Percentiles rank a stretch among this genome's conserved stretches.
Conservation (phyloP, 2,888 invertebrate species). For the Conomelus anceps region DNA sequence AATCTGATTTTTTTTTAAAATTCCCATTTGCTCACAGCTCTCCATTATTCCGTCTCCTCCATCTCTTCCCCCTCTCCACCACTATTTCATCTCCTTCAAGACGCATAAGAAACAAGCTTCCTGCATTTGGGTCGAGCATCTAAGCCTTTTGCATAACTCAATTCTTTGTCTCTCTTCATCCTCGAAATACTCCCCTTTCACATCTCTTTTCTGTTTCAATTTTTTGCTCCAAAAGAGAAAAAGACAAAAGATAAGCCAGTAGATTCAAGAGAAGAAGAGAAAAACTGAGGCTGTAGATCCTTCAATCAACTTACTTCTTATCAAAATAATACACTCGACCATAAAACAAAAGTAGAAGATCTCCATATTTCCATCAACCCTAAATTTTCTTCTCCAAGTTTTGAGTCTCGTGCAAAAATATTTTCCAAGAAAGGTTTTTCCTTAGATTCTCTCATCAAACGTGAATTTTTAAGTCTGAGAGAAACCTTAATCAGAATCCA, state of each 20-base stretch:
- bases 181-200: neutral
- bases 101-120: neutral
- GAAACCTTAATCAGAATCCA: neutral
- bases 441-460: neutral
- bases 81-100: neutral
- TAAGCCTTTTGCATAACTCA: neutral
- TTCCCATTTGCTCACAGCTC: no score
- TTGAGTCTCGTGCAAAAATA: neutral
- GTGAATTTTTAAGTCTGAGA: neutral
- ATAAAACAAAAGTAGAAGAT: neutral
- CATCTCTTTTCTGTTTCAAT: neutral
- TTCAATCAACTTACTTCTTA: neutral
- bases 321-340: neutral
- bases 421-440: neutral
- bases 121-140: neutral
- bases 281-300: neutral
- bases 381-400: neutral
- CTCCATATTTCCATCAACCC: neutral
- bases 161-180: neutral
- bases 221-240: neutral
- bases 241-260: neutral
- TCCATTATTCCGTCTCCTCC: no score
- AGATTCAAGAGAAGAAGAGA: neutral
- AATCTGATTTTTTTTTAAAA: no score
- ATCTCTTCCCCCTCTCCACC: no score